phyloP scores from a whole-genome alignment of 2,888 invertebrate species.

The Acleris cristana region DNA sequence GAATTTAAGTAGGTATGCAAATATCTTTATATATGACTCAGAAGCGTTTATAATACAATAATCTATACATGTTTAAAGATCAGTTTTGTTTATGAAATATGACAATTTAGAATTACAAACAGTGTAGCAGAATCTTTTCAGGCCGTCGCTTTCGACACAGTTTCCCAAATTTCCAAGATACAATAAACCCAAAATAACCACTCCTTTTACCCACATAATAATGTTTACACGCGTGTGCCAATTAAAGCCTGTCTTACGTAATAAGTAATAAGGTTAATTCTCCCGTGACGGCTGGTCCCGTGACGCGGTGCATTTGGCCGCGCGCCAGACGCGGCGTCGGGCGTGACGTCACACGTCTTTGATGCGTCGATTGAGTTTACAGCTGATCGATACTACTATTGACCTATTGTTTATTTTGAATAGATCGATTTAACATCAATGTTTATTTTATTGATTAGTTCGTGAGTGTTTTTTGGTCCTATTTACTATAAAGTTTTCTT shows the following conservation, averaged over 20 bases:
- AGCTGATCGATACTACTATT: constrained; percentile 10
- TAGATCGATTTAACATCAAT: neutral
- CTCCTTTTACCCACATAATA: constrained; percentile 30
- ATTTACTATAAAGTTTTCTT: too few relatives aligned
- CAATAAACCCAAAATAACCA: constrained; percentile 33
- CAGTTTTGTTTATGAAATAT: too few relatives aligned
- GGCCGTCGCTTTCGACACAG: constrained; percentile 21
- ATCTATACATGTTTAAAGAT: too few relatives aligned
- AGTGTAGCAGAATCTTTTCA: neutral
- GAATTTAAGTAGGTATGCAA: too few relatives aligned
- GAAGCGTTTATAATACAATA: too few relatives aligned
- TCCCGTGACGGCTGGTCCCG: constrained; percentile 13
- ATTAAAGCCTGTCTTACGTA: constrained; percentile 20
- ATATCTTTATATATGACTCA: too few relatives aligned
- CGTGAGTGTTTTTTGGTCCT: too few relatives aligned
- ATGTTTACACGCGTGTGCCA: constrained; percentile 26
- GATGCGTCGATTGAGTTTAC: neutral
- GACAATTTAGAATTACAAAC: too few relatives aligned
- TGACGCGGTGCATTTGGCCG: constrained; percentile 31
- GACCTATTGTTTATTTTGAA: neutral
- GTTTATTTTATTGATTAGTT: neutral
- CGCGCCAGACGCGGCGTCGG: constrained; percentile 23
- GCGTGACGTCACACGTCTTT: constrained; percentile 17
- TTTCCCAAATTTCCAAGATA: constrained; percentile 27
- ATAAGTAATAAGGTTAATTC: constrained; percentile 26